phyloP scores from a whole-genome alignment of 2,888 invertebrate genomes.

The Mechanitis messenoides region DNA sequence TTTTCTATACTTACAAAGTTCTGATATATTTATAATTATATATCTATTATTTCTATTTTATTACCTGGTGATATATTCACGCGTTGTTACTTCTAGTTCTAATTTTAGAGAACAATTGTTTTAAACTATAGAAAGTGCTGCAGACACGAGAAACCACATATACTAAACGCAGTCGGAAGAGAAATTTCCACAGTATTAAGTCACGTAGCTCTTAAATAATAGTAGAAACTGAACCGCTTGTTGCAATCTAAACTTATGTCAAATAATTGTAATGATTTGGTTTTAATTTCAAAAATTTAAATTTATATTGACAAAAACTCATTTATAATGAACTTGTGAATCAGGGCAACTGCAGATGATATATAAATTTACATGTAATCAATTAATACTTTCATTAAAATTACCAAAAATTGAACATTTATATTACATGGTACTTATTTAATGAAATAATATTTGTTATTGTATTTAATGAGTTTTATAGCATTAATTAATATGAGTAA shows the following conservation, averaged over 20 bases:
- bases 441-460: background rate
- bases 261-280: background rate
- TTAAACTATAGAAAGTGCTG: constrained; percentile 8
- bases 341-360: no score
- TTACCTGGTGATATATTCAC: no score
- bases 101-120: no score
- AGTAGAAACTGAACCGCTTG: constrained; percentile 39
- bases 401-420: background rate
- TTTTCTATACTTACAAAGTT: no score
- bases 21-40: no score
- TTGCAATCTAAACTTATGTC: background rate
- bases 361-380: no score
- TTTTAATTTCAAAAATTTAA: background rate
- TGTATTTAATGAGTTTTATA: background rate
- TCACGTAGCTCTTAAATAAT: constrained; percentile 57
- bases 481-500: background rate
- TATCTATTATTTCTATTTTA: no score
- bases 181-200: constrained; percentile 44
- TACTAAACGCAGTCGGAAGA: constrained; percentile 38
- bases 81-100: no score
- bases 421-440: background rate
- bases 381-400: no score
- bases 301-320: background rate
- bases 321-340: no score
- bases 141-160: constrained; percentile 42